Evolutionary conservation across 2,113 vertebrate species (phyloP), one percentile per base, ranked within the genome.

Genomic region (Sinocyclocheilus maitianheensis): DNA sequence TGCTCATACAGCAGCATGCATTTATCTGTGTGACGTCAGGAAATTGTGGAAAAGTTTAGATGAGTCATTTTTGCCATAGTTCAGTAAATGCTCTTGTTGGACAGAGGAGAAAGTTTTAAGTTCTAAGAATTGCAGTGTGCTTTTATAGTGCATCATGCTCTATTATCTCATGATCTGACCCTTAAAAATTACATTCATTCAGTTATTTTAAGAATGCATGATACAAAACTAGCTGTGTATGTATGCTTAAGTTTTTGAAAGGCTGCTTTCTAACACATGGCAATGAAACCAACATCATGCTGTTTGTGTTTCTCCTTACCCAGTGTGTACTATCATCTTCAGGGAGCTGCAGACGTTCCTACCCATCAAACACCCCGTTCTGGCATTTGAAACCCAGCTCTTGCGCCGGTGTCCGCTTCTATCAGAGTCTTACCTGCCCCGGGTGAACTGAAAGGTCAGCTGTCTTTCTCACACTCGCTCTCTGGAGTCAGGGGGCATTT

Each of bases 371-470:
- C 48, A 40, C 16, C 48, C 22, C 18, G 53, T 53, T 71, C 67
- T 84, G 82, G 69, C 69, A 75, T 84, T 72, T 84, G 51, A 86
- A 81, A 30, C 53, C 63, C 16, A 55, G 48, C 20, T 46, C 51
- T 80, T 85, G 51, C 2, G 7, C 77, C 26, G 65, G 62, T 84
- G 82, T 75, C 82, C 22, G 12, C 48, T 85, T 80, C 77, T 72
- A 55, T 72, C 48, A 60, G 48, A 22, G 48, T 85, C 84, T 69
- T 74, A 74, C 82, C 77, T 81, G 65, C 85, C 84, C 62, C 48
- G 65, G 77, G 84, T 85, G 60, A 86, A 76, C 58, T 12, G 79
- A 87, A 87, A 87, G 85, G 85, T 87, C 60, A 87, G 80, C 46
- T 77, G 80, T 83, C 80, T 76, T 76, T 81, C 43, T 63, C 71